phyloP scores from a whole-genome alignment of 1,140 invertebrate genomes.

The Lasioglossum albipes region DNA sequence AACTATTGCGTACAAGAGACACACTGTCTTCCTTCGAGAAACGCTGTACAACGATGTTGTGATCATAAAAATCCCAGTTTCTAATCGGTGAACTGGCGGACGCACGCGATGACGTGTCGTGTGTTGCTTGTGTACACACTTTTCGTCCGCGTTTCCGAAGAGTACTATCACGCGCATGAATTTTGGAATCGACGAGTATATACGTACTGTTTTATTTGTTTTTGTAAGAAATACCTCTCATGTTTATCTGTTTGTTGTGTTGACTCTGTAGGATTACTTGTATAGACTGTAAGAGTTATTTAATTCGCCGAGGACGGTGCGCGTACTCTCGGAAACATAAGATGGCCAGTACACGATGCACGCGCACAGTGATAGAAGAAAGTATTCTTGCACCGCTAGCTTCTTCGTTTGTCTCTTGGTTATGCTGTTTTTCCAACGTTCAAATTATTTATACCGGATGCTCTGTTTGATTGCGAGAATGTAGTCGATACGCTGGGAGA shows the following conservation, averaged over 20 bases:
- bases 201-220: constrained; percentile 4
- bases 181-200: background rate
- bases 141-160: background rate
- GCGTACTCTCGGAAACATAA: constrained; percentile 11
- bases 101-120: background rate
- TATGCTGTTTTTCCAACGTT: no score
- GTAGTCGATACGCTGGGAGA: no score
- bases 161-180: background rate
- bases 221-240: constrained; percentile 31
- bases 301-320: constrained; percentile 3
- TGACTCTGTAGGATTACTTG: constrained; percentile 27
- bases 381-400: no score
- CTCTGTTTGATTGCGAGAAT: no score
- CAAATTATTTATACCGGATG: no score
- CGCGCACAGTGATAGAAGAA: background rate
- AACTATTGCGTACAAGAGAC: constrained; percentile 48
- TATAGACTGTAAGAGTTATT: constrained; percentile 35
- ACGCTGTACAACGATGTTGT: constrained; percentile 30
- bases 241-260: constrained; percentile 28
- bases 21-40: constrained; percentile 51
- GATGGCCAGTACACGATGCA: constrained; percentile 15
- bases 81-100: background rate
- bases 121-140: background rate
- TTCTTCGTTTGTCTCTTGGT: no score
- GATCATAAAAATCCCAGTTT: constrained; percentile 17